Conservation (phyloP, 2,113 vertebrate genomes). For the Ammodramus savannarum region DNA sequence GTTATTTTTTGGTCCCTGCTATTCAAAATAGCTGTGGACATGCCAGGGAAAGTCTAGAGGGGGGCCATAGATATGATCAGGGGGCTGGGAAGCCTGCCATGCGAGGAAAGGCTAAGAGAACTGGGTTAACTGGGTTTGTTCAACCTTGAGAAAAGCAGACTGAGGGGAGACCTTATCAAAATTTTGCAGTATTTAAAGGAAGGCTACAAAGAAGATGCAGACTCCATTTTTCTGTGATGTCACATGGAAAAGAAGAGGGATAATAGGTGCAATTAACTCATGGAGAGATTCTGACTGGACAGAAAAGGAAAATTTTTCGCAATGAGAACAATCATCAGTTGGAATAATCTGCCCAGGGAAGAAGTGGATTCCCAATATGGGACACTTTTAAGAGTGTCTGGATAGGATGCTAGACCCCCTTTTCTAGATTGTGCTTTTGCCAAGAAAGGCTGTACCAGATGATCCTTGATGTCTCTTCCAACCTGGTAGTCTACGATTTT, state of each 20-base stretch:
- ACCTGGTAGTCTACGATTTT: neutral
- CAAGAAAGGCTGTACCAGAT: neutral
- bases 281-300: neutral
- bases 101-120: neutral
- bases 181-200: neutral
- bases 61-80: neutral
- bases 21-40: neutral
- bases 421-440: neutral
- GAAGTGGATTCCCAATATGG: neutral
- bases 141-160: neutral
- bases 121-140: neutral
- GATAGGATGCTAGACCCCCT: no score
- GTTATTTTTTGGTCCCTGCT: neutral
- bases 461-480: neutral
- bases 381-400: neutral
- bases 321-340: neutral
- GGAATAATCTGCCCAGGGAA: neutral
- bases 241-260: neutral
- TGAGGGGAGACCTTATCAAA: neutral
- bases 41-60: neutral
- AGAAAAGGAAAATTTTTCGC: neutral
- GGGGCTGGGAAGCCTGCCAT: neutral
- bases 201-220: neutral
- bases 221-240: neutral
- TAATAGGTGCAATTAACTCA: neutral